A percentile compares a stretch with the other conserved stretches of the same genome.
These are phyloP conservation scores for Mareca strepera DNA, from an alignment of 2,797 vertebrate genomes.

Conservation along the genomic window DNA sequence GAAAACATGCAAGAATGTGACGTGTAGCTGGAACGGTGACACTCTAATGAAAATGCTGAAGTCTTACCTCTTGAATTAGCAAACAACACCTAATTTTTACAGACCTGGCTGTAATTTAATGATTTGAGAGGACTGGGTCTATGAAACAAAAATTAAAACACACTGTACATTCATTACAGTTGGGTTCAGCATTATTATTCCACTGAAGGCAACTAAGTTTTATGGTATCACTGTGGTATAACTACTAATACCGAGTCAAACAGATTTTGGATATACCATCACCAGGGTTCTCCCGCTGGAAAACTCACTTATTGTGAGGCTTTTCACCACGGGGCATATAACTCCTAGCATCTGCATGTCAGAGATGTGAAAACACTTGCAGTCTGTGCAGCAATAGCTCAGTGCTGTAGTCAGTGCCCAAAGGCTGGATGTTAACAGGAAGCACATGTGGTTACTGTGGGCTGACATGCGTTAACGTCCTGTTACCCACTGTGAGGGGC, in stretches of 20 bases:
- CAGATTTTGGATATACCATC: neutral
- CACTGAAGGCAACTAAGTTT: neutral
- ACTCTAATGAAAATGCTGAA: neutral
- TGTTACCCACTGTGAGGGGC: neutral
- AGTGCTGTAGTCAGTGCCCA: rapidly evolving
- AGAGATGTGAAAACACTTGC: neutral
- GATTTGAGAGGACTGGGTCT: neutral
- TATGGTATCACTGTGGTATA: neutral
- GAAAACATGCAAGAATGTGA: neutral
- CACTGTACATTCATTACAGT: neutral
- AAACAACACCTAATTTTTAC: neutral
- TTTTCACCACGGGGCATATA: neutral
- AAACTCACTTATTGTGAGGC: neutral
- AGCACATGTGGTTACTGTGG: neutral
- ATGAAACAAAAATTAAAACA: neutral
- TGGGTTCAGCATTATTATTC: neutral
- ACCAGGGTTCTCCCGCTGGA: neutral
- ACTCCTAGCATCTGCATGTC: neutral
- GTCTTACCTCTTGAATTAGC: neutral
- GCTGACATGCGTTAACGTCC: neutral
- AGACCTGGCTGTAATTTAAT: neutral
- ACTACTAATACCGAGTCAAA: neutral
- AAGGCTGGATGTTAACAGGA: neutral
- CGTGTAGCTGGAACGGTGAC: neutral
- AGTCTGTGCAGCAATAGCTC: neutral